A percentile compares a stretch with the other conserved stretches of the same genome.
Conservation (phyloP, 1,140 invertebrate species). For the Leptinotarsa texana region DNA sequence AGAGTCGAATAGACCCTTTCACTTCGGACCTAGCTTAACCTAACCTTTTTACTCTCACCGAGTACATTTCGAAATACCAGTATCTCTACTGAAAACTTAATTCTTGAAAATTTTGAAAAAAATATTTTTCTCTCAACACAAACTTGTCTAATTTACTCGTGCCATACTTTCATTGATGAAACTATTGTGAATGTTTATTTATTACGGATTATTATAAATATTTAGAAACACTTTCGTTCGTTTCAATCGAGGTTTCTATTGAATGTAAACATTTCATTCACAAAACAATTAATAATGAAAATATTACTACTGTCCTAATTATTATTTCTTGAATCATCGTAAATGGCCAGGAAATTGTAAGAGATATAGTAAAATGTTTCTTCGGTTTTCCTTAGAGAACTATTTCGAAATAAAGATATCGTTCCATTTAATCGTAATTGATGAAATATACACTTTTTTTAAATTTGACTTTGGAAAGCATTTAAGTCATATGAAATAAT, state of each 20-base stretch:
- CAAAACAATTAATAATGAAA: neutral
- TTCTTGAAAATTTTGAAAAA: neutral
- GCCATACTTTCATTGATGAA: constrained; percentile 5
- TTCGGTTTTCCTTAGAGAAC: no score
- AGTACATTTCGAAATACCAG: neutral
- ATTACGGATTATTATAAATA: constrained; percentile 1
- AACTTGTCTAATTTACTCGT: neutral
- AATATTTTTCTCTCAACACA: neutral
- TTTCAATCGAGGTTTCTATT: neutral
- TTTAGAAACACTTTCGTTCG: neutral
- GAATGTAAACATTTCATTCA: constrained; percentile 15
- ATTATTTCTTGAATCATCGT: neutral
- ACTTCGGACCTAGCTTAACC: no score
- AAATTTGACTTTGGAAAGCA: no score
- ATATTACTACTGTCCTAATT: neutral
- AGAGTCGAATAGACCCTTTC: no score
- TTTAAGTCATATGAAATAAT: no score
- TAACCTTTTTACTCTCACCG: no score
- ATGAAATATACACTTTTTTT: no score
- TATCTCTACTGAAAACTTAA: neutral
- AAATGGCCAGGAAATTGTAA: no score
- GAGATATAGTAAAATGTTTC: no score
- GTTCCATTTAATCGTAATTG: no score
- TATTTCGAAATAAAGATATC: no score
- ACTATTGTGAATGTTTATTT: constrained; percentile 7